Evolutionary conservation across 2,113 vertebrate genomes (phyloP).

Genomic region (Hydrochoerus hydrochaeris): DNA sequence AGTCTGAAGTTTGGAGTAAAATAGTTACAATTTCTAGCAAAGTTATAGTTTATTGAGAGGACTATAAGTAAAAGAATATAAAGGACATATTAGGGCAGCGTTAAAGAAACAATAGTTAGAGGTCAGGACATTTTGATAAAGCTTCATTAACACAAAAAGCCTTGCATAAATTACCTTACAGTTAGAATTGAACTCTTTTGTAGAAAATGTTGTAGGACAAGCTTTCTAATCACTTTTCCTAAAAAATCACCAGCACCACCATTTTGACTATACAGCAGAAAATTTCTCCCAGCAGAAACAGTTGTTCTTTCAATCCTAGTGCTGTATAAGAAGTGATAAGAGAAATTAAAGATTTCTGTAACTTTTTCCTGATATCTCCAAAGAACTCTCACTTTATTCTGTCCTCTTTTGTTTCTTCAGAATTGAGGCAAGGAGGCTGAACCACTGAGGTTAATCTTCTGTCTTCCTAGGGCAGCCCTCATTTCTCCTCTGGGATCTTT

Average conservation of each 20-base stretch:
- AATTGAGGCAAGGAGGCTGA: background rate
- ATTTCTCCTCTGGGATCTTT: background rate
- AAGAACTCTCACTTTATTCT: background rate
- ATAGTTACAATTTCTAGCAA: background rate
- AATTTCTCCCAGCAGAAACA: background rate
- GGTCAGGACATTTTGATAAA: background rate
- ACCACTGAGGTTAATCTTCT: background rate
- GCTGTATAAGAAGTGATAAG: background rate
- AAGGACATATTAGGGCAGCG: background rate
- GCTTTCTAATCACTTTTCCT: background rate
- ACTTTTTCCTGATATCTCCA: background rate
- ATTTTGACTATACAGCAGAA: background rate
- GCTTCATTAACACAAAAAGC: background rate
- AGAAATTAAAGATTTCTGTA: background rate
- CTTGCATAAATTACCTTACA: background rate
- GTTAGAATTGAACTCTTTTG: background rate
- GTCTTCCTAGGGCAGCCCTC: rapidly evolving
- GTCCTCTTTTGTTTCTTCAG: background rate
- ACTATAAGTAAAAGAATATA: background rate
- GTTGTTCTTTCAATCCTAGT: background rate
- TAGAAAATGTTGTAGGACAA: background rate
- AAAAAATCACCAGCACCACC: background rate
- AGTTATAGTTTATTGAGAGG: background rate
- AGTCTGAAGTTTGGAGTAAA: background rate
- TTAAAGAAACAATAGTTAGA: background rate